Evolutionary conservation across 2,113 vertebrate genomes (phyloP).

Genomic region (Eurypyga helias): DNA sequence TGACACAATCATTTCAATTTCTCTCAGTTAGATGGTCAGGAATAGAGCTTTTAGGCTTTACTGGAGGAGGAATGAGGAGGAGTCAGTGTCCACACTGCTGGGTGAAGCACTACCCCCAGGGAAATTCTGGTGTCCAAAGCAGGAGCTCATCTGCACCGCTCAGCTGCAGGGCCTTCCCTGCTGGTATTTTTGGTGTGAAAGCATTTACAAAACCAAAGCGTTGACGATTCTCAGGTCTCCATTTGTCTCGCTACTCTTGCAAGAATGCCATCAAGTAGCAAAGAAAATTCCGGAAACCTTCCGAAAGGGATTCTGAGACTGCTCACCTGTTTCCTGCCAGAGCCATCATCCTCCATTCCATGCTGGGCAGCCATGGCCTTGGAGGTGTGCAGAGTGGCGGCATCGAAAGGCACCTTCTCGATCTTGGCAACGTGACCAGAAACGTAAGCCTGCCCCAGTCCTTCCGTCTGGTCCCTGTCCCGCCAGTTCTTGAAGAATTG

Average conservation of each 20-base stretch:
- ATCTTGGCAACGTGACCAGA: conserved; percentile 93
- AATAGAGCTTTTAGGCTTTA: neutral
- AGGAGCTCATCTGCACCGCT: neutral
- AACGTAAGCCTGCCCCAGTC: conserved; percentile 87
- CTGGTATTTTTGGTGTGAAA: neutral
- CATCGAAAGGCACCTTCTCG: conserved; percentile 91
- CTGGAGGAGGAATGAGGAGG: neutral
- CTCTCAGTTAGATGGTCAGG: neutral
- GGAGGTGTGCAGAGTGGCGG: conserved; percentile 87
- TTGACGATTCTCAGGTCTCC: neutral
- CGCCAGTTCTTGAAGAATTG: conserved; percentile 99
- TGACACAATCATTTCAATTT: neutral
- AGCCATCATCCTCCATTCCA: conserved; percentile 93
- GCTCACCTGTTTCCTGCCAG: conserved; percentile 86
- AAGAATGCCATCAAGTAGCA: neutral
- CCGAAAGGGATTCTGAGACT: neutral
- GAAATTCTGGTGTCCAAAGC: neutral
- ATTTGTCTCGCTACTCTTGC: neutral
- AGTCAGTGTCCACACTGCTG: too few species aligned
- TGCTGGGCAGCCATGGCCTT: conserved; percentile 95
- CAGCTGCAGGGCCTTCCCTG: neutral
- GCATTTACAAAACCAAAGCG: neutral
- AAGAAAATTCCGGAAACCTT: neutral
- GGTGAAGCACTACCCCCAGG: neutral
- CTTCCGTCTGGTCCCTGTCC: conserved; percentile 90